These are phyloP conservation scores for Odiellus spinosus DNA, from an alignment of 2,888 invertebrate genomes.

Conservation along the genomic window DNA sequence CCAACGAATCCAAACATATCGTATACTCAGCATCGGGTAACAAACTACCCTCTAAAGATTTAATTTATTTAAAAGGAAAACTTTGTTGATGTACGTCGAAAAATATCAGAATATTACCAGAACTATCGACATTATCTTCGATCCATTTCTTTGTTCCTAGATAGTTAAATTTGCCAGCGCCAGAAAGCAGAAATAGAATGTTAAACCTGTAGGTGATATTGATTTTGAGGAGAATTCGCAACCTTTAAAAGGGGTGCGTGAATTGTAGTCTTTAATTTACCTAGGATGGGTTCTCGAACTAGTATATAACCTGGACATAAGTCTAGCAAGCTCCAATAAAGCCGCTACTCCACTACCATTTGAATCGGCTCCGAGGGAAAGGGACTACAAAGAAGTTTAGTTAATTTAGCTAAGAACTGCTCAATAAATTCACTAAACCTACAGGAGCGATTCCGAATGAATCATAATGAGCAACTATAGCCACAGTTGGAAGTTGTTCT, in stretches of 20 bases:
- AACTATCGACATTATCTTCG: conserved; percentile 75
- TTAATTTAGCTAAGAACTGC: not conserved
- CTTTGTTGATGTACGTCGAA: conserved; percentile 10
- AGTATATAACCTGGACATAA: conserved; percentile 73
- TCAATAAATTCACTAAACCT: conserved; percentile 31
- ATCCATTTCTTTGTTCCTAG: conserved; percentile 92
- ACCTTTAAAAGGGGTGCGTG: not conserved
- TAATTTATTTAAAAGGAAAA: conserved; percentile 5
- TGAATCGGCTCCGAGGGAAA: conserved; percentile 74
- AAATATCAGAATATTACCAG: conserved; percentile 40
- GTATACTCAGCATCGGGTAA: conserved; percentile 71
- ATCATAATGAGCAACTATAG: conserved; percentile 85
- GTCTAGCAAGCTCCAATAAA: conserved; percentile 65
- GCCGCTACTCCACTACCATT: conserved; percentile 82
- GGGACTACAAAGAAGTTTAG: conserved; percentile 43
- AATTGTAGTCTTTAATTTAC: conserved; percentile 22
- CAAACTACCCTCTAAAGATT: conserved; percentile 24
- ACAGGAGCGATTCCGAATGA: conserved; percentile 78
- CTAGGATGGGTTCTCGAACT: conserved; percentile 44
- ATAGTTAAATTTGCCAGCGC: conserved; percentile 86
- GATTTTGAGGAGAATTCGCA: not conserved
- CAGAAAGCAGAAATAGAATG: conserved; percentile 71
- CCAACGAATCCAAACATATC: conserved; percentile 60
- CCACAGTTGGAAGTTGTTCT: conserved; percentile 64
- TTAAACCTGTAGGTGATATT: conserved; percentile 34